Percentiles rank a stretch among this genome's conserved stretches.
These are phyloP conservation scores for Aplysia californica DNA, from an alignment of 1,140 invertebrate genomes.

Conservation along the genomic window DNA sequence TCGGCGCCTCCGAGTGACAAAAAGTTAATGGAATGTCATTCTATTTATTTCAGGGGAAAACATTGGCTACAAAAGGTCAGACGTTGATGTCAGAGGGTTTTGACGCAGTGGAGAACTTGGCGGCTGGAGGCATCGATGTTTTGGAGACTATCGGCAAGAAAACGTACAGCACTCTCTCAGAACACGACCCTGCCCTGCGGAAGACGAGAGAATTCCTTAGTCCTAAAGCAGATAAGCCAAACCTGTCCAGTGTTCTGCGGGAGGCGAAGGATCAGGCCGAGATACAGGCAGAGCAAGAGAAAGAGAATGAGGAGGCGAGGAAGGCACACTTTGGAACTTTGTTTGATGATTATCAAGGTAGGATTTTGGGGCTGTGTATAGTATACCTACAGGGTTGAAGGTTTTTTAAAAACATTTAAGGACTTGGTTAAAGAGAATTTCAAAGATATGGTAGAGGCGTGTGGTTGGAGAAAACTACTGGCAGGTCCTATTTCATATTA, in stretches of 20 bases:
- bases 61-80: conserved; percentile 59
- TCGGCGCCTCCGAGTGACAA: too few relatives aligned
- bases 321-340: conserved; percentile 83
- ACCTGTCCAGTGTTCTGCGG: conserved; percentile 77
- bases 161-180: conserved; percentile 91
- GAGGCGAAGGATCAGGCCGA: conserved; percentile 88
- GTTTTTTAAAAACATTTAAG: too few relatives aligned
- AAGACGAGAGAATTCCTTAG: conserved; percentile 83
- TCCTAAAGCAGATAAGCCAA: conserved; percentile 70
- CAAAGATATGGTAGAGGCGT: too few relatives aligned
- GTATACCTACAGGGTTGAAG: too few relatives aligned
- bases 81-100: conserved; percentile 82
- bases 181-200: conserved; percentile 87
- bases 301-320: conserved; percentile 69
- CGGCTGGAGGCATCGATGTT: conserved; percentile 86
- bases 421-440: too few relatives aligned
- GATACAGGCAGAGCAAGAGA: conserved; percentile 72
- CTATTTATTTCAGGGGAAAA: conserved; percentile 71
- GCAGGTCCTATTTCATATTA: too few relatives aligned
- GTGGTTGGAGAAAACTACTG: too few relatives aligned
- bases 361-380: background rate
- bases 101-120: conserved; percentile 86
- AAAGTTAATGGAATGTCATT: too few relatives aligned
- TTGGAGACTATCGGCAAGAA: conserved; percentile 93
- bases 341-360: conserved; percentile 90